These are phyloP conservation scores for Aphrophora alni DNA, from an alignment of 2,888 invertebrate genomes.

Conservation along the genomic window DNA sequence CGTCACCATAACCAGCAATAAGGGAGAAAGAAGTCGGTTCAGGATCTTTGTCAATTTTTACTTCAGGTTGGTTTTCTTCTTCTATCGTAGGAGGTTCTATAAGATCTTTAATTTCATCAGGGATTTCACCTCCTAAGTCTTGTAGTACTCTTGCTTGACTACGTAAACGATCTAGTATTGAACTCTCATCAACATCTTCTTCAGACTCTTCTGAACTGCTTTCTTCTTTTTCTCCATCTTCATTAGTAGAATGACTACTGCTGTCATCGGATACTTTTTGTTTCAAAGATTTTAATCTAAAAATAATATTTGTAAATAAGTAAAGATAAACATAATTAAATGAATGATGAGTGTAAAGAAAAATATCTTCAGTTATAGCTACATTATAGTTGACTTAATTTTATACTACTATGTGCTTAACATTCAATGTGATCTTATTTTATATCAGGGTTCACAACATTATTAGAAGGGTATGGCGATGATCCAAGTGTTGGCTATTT, in stretches of 20 bases:
- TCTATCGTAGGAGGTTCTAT: too few relatives aligned
- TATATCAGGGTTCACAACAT: too few relatives aligned
- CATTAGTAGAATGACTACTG: constrained; percentile 19
- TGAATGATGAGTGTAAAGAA: too few relatives aligned
- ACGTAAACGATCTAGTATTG: constrained; percentile 63
- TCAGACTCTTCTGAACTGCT: constrained; percentile 26
- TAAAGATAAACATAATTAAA: neutral
- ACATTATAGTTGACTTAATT: too few relatives aligned
- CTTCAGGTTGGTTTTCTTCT: constrained; percentile 42
- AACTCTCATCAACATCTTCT: constrained; percentile 57
- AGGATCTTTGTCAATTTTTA: neutral
- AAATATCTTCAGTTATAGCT: too few relatives aligned
- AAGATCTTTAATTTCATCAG: constrained; percentile 58
- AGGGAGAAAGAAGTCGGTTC: constrained; percentile 41
- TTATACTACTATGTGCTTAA: too few relatives aligned
- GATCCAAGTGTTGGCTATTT: too few relatives aligned
- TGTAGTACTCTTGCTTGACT: constrained; percentile 63
- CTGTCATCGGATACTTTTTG: constrained; percentile 3
- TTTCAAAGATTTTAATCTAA: constrained; percentile 25
- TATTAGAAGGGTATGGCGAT: too few relatives aligned
- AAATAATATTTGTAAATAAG: constrained; percentile 7
- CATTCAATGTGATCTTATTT: too few relatives aligned
- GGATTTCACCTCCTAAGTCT: constrained; percentile 63
- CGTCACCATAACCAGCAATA: constrained; percentile 59
- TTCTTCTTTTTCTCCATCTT: neutral